Percentiles rank a stretch among this genome's conserved stretches.
These are phyloP conservation scores for Genyomyrus donnyi DNA, from an alignment of 2,113 vertebrate species.

Conservation along the genomic window DNA sequence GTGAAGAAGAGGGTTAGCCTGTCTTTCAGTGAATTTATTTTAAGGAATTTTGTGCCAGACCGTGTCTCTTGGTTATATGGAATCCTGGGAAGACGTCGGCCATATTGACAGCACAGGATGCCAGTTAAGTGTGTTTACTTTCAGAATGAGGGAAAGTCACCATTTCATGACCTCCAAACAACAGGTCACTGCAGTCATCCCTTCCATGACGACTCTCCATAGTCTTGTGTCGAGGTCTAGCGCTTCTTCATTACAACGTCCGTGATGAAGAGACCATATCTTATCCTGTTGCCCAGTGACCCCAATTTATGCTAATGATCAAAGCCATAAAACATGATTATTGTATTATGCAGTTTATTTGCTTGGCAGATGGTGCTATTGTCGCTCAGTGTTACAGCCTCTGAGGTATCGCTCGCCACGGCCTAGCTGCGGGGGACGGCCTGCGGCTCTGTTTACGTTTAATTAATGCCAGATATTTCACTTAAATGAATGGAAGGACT, in stretches of 20 bases:
- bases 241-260: background rate
- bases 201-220: background rate
- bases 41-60: background rate
- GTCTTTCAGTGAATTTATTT: background rate
- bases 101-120: background rate
- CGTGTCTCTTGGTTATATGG: background rate
- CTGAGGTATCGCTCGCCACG: background rate
- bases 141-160: background rate
- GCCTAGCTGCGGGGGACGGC: background rate
- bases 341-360: conserved; percentile 5
- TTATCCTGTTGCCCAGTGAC: conserved; percentile 2
- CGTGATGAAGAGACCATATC: background rate
- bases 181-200: background rate
- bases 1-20: background rate
- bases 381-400: background rate
- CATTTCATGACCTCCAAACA: background rate
- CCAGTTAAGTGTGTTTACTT: background rate
- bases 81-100: background rate
- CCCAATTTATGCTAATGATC: background rate
- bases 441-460: background rate
- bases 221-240: background rate
- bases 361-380: conserved; percentile 1
- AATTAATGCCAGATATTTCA: conserved; percentile 8
- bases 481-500: background rate
- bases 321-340: conserved; percentile 9